phyloP scores from a whole-genome alignment of 2,113 vertebrate species.

The Perca flavescens region DNA sequence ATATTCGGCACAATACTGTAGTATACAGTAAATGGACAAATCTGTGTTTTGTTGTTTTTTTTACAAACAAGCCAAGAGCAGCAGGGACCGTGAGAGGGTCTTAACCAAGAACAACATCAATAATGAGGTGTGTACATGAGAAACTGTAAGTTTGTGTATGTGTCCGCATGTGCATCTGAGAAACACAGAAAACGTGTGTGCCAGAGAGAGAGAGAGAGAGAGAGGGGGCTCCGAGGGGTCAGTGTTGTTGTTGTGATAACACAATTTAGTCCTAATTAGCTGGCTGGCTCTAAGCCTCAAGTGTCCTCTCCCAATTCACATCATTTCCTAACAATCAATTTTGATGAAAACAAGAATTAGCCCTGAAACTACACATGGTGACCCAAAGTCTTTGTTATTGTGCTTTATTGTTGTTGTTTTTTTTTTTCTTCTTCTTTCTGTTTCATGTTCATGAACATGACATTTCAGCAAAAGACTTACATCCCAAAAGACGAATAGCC shows the following conservation, averaged over 20 bases:
- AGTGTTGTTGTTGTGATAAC: slow-evolving; percentile 64
- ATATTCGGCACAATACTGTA: background rate
- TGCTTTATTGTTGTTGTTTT: background rate
- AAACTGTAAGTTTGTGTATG: background rate
- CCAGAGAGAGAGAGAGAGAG: background rate
- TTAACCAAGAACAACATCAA: slow-evolving; percentile 69
- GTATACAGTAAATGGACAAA: background rate
- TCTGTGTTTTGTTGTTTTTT: background rate
- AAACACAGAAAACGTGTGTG: slow-evolving; percentile 1
- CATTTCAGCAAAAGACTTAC: slow-evolving; percentile 54
- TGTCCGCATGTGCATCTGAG: background rate
- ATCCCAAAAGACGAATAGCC: slow-evolving; percentile 64
- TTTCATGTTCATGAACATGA: slow-evolving; percentile 53
- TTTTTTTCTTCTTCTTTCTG: background rate
- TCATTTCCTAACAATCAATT: slow-evolving; percentile 53
- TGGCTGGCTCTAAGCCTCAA: slow-evolving; percentile 57
- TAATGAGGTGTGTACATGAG: slow-evolving; percentile 50
- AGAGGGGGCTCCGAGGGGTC: slow-evolving; percentile 50
- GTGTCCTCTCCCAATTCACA: slow-evolving; percentile 52
- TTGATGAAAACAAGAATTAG: slow-evolving; percentile 57
- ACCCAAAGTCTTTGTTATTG: slow-evolving; percentile 33
- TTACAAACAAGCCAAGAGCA: slow-evolving; percentile 43
- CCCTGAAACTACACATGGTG: slow-evolving; percentile 27
- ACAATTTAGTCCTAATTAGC: slow-evolving; percentile 76
- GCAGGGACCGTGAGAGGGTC: slow-evolving; percentile 75